Percentiles rank a stretch among this genome's conserved stretches.
These are phyloP conservation scores for Tryphoninae sp. DNA, from an alignment of 2,888 invertebrate species.

Conservation along the genomic window DNA sequence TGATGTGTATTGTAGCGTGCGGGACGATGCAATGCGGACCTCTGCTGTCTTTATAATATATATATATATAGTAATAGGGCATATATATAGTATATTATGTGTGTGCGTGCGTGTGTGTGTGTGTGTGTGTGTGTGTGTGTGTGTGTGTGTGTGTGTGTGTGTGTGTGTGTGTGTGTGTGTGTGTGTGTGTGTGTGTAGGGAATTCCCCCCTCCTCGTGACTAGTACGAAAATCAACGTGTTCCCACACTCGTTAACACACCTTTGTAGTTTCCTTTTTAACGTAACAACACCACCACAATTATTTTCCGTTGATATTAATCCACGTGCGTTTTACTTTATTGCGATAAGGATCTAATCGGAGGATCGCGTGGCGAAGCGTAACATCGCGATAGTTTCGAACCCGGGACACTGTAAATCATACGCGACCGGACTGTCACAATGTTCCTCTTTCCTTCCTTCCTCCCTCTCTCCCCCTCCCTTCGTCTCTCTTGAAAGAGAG, in stretches of 20 bases:
- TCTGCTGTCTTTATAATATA: conserved; percentile 11
- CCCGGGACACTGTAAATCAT: not conserved
- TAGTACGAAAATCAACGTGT: conserved; percentile 24
- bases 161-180: too few relatives aligned
- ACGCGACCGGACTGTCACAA: not conserved
- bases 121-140: not conserved
- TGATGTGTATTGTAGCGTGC: conserved; percentile 36
- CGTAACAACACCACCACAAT: not conserved
- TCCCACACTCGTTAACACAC: conserved; percentile 12
- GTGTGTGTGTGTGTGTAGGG: not conserved
- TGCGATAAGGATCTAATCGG: conserved; percentile 3
- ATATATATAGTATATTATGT: too few relatives aligned
- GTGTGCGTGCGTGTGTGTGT: too few relatives aligned
- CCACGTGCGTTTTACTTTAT: conserved; percentile 26
- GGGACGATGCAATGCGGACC: conserved; percentile 57
- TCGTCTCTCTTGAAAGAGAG: not conserved
- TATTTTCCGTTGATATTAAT: not conserved
- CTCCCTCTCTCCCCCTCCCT: not conserved
- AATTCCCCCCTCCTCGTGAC: conserved; percentile 38
- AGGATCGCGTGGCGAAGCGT: not conserved
- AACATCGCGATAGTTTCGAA: not conserved
- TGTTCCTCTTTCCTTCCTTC: too few relatives aligned
- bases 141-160: not conserved
- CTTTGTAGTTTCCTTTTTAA: conserved; percentile 19
- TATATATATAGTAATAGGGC: conserved; percentile 15